Evolutionary conservation across 2,888 invertebrate species (phyloP), one percentile per base, ranked within the genome.

Genomic region (Oxytorus armatus): DNA sequence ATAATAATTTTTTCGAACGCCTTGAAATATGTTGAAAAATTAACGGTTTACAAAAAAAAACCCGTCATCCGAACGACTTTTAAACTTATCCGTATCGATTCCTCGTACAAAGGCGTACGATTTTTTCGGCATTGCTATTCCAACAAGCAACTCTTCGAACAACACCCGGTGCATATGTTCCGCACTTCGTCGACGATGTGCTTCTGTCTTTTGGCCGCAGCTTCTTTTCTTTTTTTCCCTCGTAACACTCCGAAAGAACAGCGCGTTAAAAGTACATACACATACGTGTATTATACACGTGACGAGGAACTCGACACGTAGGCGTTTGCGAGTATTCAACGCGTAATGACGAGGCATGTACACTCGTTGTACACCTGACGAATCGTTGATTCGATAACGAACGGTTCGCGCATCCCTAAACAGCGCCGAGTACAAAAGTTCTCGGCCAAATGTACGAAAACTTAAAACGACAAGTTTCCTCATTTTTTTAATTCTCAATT

Each of bases 341-440:
- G 83, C 81, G n/a, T 79, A 77, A 79, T 70, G 68, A 72, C 59
- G 79, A 16, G 29, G 36, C 75, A 79, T 51, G 63, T 63, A 77
- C 36, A 73, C 47, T 51, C 74, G 74, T 81, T 77, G 87, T 82
- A 90, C 90, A 89, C 87, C 84, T 79, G 84, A 85, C 87, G 90
- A 90, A 90, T 90, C 85, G 88, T 88, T 90, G 89, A 90, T 88
- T 86, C 85, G 85, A 87, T 86, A 87, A 84, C 84, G 82, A 83
- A 86, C 87, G 85, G 83, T 82, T 79, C 68, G 78, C 77, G 89
- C 87, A 89, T 90, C 84, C 85, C 82, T 88, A 85, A 90, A 88
- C 85, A 89, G 88, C 57, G 55, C 69, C 14, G 10, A 11, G 42
- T 49, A 25, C 1, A 16, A 51, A 10, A 1, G 36, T 51, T 49